Base-by-base conservation (phyloP, 2,797 vertebrate species). In the Danio albolineatus region DNA sequence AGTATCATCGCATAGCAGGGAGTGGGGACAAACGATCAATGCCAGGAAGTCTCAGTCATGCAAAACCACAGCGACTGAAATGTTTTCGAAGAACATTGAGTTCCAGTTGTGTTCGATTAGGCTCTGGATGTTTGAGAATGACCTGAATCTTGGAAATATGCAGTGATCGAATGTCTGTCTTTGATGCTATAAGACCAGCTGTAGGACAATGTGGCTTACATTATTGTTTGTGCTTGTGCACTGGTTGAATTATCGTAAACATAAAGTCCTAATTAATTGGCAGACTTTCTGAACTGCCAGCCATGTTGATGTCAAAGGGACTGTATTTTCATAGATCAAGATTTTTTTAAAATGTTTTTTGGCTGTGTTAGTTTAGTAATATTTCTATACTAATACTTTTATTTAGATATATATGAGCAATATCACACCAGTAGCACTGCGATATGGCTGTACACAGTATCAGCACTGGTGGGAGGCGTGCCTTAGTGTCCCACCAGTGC, bases 241-340 rank as follows among this genome's bases (percentile, higher is more conserved):
- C 39, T 69, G 66, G 28, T 51, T 69, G n/a, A 17, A 69, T n/a
- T 38, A n/a, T 69, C 51, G 36, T n/a, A 7, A 49, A 67, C 13
- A 10, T 6, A 21, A 61, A 19, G 48, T 69, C 16, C 4, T 17
- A 17, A 53, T 4, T 36, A 48, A 36, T 28, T 66, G 8, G 12
- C 44, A 14, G 36, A 59, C 56, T 28, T 57, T 36, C 5, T 2
- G 10, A 36, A 36, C 56, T 28, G 10, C 54, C 19, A 21, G 10
- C 54, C 19, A 21, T 21, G 5, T 21, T 12, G 10, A 13, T 8
- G 12, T 5, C 12, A 0, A 46, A n/a, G 13, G 49, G 14, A 48
- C 12, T 1, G 1, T 28, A 9, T 66, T 41, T 39, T 3, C 4
- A n/a, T 39, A n/a, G 4, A 41, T 41, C 39, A 10, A 41, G 36